Evolutionary conservation across 2,797 vertebrate genomes (phyloP).

Genomic region (Acanthiza pusilla): DNA sequence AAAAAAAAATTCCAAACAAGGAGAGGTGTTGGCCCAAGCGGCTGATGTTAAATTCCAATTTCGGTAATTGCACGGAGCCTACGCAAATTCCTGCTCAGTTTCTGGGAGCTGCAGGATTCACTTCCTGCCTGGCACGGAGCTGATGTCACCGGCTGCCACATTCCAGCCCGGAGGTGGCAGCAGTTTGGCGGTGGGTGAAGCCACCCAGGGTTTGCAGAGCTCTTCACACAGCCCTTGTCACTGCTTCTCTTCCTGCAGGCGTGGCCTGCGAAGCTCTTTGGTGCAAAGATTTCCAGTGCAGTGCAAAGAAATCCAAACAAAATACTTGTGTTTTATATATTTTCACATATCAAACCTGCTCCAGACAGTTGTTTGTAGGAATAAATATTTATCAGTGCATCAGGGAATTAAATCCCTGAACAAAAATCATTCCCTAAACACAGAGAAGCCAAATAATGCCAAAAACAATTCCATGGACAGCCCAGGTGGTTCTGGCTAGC

Average conservation of each 20-base stretch:
- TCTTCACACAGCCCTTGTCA: background rate
- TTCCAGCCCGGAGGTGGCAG: background rate
- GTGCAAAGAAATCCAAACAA: background rate
- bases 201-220: background rate
- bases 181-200: background rate
- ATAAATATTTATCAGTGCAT: background rate
- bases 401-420: background rate
- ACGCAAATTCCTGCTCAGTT: constrained; percentile 19
- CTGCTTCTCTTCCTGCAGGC: background rate
- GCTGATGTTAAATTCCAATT: background rate
- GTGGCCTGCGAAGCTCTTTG: too few species aligned
- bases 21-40: background rate
- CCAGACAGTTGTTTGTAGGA: background rate
- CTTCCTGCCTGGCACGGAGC: constrained; percentile 26
- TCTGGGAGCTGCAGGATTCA: background rate
- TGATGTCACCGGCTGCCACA: background rate
- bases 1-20: background rate
- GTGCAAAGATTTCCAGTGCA: background rate
- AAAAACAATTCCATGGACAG: background rate
- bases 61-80: background rate
- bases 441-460: background rate
- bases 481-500: background rate
- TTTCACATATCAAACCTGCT: background rate
- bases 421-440: background rate
- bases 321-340: background rate